A percentile compares a stretch with the other conserved stretches of the same genome.
Evolutionary conservation across 2,888 invertebrate species (phyloP).

Genomic region (Oxyteleia sp.): DNA sequence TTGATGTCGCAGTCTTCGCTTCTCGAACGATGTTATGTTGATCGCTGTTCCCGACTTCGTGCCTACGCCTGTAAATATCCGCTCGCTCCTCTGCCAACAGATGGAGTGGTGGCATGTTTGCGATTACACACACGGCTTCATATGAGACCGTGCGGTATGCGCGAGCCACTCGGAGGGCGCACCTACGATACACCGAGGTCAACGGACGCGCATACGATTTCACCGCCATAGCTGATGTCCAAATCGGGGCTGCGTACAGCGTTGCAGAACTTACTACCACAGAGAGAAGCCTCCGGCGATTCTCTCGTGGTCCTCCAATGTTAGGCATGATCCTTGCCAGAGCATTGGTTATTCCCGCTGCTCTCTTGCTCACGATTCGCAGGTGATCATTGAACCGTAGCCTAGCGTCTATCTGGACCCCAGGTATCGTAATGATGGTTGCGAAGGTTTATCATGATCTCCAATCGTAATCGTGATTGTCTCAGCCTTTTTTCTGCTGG

Average conservation of each 20-base stretch:
- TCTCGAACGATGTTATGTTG: neutral
- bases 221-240: conserved; percentile 29
- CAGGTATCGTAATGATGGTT: too few relatives aligned
- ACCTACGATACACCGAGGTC: conserved; percentile 29
- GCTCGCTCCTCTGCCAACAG: conserved; percentile 52
- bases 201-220: conserved; percentile 30
- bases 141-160: conserved; percentile 69
- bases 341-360: neutral
- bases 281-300: conserved; percentile 57
- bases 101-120: conserved; percentile 52
- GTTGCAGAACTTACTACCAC: conserved; percentile 68
- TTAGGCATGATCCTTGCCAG: conserved; percentile 74
- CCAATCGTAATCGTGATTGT: too few relatives aligned
- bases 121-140: conserved; percentile 26
- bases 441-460: too few relatives aligned
- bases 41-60: neutral
- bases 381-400: too few relatives aligned
- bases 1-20: neutral
- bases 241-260: conserved; percentile 57
- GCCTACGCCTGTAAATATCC: conserved; percentile 6
- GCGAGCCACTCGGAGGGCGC: conserved; percentile 57
- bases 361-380: too few relatives aligned
- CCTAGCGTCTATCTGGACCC: too few relatives aligned
- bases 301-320: conserved; percentile 69
- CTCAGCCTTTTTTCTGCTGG: too few relatives aligned